Percentiles rank a stretch among this genome's conserved stretches.
These are phyloP conservation scores for Atta cephalotes DNA, from an alignment of 1,140 invertebrate species.

Conservation along the genomic window DNA sequence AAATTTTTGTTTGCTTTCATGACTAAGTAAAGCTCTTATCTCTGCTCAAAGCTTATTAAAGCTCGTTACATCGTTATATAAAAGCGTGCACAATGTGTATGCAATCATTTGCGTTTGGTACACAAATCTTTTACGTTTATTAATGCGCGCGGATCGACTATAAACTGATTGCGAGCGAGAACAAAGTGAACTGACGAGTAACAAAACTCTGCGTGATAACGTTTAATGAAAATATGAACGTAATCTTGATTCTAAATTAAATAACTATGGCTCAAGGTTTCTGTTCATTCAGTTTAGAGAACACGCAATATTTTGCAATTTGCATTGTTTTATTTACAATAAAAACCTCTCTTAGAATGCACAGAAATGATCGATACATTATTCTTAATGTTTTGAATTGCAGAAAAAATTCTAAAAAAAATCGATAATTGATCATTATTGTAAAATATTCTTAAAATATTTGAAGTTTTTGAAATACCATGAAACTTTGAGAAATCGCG, in stretches of 20 bases:
- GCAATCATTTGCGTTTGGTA: slow-evolving; percentile 5
- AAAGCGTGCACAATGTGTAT: slow-evolving; percentile 10
- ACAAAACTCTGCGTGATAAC: neutral
- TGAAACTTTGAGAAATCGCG: neutral
- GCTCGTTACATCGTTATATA: slow-evolving; percentile 30
- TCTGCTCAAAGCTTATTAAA: no score
- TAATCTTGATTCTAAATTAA: slow-evolving; percentile 36
- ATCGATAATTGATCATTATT: neutral
- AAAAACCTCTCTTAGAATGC: neutral
- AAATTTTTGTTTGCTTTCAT: neutral
- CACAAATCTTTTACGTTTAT: slow-evolving; percentile 36
- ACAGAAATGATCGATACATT: neutral
- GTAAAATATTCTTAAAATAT: slow-evolving; percentile 16
- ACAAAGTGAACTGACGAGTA: slow-evolving; percentile 12
- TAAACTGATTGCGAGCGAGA: slow-evolving; percentile 10
- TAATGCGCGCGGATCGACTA: slow-evolving; percentile 13
- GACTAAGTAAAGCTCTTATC: neutral
- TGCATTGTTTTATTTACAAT: slow-evolving; percentile 7
- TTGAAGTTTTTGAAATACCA: neutral
- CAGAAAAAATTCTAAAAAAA: neutral
- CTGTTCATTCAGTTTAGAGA: slow-evolving; percentile 29
- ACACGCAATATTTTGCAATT: neutral
- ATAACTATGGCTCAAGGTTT: slow-evolving; percentile 13
- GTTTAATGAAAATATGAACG: slow-evolving; percentile 21
- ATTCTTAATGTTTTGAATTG: neutral